Evolutionary conservation across 2,113 vertebrate genomes (phyloP).

Genomic region (Salminus brasiliensis): DNA sequence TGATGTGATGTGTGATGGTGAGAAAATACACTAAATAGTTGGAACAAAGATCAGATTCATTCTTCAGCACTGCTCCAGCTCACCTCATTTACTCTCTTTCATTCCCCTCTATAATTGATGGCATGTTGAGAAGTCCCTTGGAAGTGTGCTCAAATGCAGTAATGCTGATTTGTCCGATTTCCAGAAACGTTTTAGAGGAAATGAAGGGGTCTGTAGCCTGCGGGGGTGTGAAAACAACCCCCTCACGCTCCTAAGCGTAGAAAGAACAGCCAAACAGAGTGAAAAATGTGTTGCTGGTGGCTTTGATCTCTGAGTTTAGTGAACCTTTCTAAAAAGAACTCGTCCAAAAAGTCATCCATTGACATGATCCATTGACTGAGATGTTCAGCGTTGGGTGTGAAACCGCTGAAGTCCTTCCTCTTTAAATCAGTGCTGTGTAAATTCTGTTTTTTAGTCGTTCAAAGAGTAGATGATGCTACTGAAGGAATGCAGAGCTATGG

Average conservation of each 20-base stretch:
- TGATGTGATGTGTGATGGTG: not conserved
- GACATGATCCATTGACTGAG: no score
- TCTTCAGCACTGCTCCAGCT: slow-evolving; percentile 36
- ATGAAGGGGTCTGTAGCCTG: slow-evolving; percentile 70
- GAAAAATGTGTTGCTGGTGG: slow-evolving; percentile 20
- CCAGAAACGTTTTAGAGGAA: slow-evolving; percentile 77
- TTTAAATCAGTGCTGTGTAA: not conserved
- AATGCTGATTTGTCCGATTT: slow-evolving; percentile 61
- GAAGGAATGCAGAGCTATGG: slow-evolving; percentile 88
- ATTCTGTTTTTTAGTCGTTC: slow-evolving; percentile 84
- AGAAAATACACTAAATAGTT: not conserved
- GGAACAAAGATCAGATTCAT: slow-evolving; percentile 25
- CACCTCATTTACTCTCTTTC: not conserved
- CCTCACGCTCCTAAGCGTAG: slow-evolving; percentile 14
- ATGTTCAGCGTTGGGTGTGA: not conserved
- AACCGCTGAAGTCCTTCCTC: not conserved
- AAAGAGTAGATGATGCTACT: slow-evolving; percentile 92
- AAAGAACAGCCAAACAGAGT: slow-evolving; percentile 22
- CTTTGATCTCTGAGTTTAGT: slow-evolving; percentile 73
- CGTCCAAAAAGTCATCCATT: no score
- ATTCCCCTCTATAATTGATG: not conserved
- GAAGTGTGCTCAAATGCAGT: slow-evolving; percentile 27
- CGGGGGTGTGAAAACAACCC: slow-evolving; percentile 71
- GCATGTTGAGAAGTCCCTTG: slow-evolving; percentile 48
- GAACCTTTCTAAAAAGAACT: not conserved